These are phyloP conservation scores for Diploscapter pachys DNA, from an alignment of 1,140 invertebrate species.

Conservation along the genomic window DNA sequence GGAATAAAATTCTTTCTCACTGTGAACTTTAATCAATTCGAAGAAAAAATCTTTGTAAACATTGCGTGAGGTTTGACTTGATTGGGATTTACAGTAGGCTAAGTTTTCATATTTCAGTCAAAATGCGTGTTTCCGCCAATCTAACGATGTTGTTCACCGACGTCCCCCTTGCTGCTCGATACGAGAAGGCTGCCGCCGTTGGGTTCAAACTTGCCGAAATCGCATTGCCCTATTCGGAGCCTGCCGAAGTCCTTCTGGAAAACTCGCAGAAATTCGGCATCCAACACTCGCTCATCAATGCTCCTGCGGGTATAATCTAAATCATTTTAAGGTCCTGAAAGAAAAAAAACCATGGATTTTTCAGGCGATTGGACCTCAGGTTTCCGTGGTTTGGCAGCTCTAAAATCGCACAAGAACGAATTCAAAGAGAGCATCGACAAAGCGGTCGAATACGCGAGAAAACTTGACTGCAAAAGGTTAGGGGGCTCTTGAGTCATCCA, in stretches of 20 bases:
- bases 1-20: too few relatives aligned
- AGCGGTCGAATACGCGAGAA: slow-evolving; percentile 18
- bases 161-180: slow-evolving; percentile 21
- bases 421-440: slow-evolving; percentile 13
- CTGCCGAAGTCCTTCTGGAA: slow-evolving; percentile 16
- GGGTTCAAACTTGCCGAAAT: slow-evolving; percentile 26
- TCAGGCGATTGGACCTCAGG: slow-evolving; percentile 14
- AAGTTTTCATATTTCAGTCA: background rate
- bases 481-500: background rate
- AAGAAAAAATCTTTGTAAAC: too few relatives aligned
- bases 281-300: slow-evolving; percentile 28
- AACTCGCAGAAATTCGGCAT: slow-evolving; percentile 9
- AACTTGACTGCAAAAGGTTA: slow-evolving; percentile 10
- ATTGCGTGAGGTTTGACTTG: too few relatives aligned
- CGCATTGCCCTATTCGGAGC: slow-evolving; percentile 17
- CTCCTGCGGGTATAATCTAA: slow-evolving; percentile 11
- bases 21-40: too few relatives aligned
- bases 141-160: slow-evolving; percentile 21
- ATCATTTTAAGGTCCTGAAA: background rate
- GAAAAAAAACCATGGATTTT: background rate
- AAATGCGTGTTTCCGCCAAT: slow-evolving; percentile 24
- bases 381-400: slow-evolving; percentile 18
- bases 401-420: slow-evolving; percentile 18
- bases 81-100: too few relatives aligned
- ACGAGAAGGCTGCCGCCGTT: slow-evolving; percentile 13